phyloP scores from a whole-genome alignment of 2,888 invertebrate species.

The Drosophila picticornis region DNA sequence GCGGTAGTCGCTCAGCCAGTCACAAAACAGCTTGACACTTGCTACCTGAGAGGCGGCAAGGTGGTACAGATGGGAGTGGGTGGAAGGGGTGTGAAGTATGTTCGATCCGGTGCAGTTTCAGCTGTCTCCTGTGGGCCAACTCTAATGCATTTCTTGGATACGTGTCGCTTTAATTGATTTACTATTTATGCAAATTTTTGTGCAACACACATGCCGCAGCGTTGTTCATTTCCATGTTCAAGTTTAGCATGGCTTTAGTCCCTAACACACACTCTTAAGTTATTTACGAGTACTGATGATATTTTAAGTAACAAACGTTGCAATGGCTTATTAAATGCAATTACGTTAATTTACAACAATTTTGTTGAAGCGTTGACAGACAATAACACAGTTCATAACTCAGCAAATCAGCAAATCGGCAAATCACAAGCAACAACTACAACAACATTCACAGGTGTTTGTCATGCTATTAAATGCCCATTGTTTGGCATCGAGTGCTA shows the following conservation, averaged over 20 bases:
- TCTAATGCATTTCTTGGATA: constrained; percentile 80
- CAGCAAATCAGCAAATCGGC: constrained; percentile 47
- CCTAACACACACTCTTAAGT: constrained; percentile 6
- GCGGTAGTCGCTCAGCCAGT: constrained; percentile 57
- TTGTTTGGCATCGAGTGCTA: constrained; percentile 40
- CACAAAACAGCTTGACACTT: constrained; percentile 58
- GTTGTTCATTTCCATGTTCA: constrained; percentile 39
- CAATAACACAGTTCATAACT: constrained; percentile 52
- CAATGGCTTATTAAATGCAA: constrained; percentile 71
- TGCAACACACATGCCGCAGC: constrained; percentile 28
- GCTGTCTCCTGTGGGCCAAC: constrained; percentile 19
- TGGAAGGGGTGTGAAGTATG: constrained; percentile 2
- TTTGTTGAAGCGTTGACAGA: constrained; percentile 65
- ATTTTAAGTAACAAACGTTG: constrained; percentile 53
- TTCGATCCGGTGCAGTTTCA: constrained; percentile 20
- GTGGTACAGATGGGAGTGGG: no score
- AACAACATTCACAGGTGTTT: constrained; percentile 36
- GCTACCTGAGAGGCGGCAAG: not conserved
- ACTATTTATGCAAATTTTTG: constrained; percentile 75
- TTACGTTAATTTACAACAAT: constrained; percentile 76
- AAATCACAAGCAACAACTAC: constrained; percentile 10
- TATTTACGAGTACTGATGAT: constrained; percentile 43
- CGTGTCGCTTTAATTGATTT: constrained; percentile 76
- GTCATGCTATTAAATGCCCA: constrained; percentile 49
- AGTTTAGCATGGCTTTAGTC: constrained; percentile 26